phyloP scores from a whole-genome alignment of 2,888 invertebrate genomes.

The Drosophila mettleri region DNA sequence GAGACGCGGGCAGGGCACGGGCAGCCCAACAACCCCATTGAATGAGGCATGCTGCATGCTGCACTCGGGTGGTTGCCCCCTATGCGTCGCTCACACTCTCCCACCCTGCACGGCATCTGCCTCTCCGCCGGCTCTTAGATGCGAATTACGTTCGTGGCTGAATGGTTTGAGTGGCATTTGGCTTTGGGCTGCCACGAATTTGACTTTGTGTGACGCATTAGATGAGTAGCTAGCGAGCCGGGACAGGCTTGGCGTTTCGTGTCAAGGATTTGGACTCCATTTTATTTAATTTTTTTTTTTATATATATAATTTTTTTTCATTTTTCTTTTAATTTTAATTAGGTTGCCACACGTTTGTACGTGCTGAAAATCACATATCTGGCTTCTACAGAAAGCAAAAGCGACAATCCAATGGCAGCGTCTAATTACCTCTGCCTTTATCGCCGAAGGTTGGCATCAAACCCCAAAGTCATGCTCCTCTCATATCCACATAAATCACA shows the following conservation, averaged over 20 bases:
- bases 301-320: neutral
- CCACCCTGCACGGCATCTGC: too few species aligned
- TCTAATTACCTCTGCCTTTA: slow-evolving; percentile 65
- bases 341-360: slow-evolving; percentile 78
- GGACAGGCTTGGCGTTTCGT: slow-evolving; percentile 53
- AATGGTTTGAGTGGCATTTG: slow-evolving; percentile 73
- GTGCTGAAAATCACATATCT: slow-evolving; percentile 57
- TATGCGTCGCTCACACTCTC: neutral
- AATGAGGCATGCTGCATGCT: slow-evolving; percentile 22
- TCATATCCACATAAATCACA: slow-evolving; percentile 52
- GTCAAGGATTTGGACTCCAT: slow-evolving; percentile 74
- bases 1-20: neutral
- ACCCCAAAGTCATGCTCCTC: slow-evolving; percentile 22
- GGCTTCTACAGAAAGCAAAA: slow-evolving; percentile 20
- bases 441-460: slow-evolving; percentile 37
- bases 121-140: neutral
- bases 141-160: slow-evolving; percentile 11
- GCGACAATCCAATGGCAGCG: slow-evolving; percentile 26
- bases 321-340: slow-evolving; percentile 65
- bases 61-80: slow-evolving; percentile 15
- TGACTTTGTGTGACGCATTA: slow-evolving; percentile 67
- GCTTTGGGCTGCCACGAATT: slow-evolving; percentile 74
- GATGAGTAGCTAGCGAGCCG: slow-evolving; percentile 27
- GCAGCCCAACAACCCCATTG: slow-evolving; percentile 34
- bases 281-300: slow-evolving; percentile 38